Evolutionary conservation across 2,888 invertebrate species (phyloP).

Genomic region (Oxystoma pomonae): DNA sequence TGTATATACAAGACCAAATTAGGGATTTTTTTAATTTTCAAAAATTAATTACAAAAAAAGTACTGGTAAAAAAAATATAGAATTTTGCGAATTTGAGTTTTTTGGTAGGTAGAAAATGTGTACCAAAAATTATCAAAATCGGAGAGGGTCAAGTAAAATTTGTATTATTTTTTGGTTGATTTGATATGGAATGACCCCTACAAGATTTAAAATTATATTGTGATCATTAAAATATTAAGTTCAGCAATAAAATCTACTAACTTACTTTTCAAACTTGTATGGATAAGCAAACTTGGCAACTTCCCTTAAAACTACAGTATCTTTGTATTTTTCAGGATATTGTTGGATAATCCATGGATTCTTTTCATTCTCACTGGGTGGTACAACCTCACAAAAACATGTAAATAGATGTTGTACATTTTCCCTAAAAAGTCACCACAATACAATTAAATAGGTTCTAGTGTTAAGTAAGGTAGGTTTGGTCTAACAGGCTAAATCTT

Average conservation of each 20-base stretch:
- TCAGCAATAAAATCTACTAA: not conserved
- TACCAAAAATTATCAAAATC: no score
- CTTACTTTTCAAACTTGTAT: constrained; percentile 70
- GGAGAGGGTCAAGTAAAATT: no score
- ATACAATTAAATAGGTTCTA: not conserved
- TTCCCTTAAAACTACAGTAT: constrained; percentile 79
- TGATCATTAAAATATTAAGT: constrained; percentile 3
- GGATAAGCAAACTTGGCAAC: constrained; percentile 92
- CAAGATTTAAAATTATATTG: constrained; percentile 3
- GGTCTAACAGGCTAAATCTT: no score
- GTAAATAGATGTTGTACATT: constrained; percentile 77
- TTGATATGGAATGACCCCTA: no score
- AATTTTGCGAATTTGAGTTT: no score
- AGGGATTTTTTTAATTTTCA: no score
- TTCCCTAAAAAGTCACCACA: constrained; percentile 65
- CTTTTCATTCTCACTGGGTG: constrained; percentile 56
- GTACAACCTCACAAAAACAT: constrained; percentile 77
- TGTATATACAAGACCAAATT: no score
- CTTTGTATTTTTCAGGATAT: constrained; percentile 79
- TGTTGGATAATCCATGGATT: constrained; percentile 73
- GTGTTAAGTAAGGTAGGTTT: not conserved
- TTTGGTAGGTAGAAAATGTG: no score
- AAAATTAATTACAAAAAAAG: no score
- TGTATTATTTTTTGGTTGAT: no score
- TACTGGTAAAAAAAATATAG: no score